phyloP scores from a whole-genome alignment of 92 coral and sea anemone genomes.

The Porites lobata region DNA sequence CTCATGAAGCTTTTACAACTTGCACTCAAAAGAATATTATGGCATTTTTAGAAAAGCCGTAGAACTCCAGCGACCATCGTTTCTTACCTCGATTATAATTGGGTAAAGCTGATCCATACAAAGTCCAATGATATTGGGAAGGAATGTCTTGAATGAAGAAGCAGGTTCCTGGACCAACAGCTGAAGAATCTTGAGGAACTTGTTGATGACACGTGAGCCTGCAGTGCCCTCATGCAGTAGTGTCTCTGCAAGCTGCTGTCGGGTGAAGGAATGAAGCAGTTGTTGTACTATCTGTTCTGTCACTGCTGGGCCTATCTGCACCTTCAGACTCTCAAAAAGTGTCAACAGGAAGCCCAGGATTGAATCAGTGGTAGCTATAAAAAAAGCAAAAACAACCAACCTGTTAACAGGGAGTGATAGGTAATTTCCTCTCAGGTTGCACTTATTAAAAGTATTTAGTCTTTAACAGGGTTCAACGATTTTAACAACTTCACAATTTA shows the following conservation, averaged over 20 bases:
- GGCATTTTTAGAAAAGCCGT: too few species aligned
- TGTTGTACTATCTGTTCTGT: slow-evolving; percentile 95
- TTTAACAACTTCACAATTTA: too few species aligned
- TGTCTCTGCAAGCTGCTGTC: slow-evolving; percentile 87
- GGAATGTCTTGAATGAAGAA: slow-evolving; percentile 89
- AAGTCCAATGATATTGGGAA: slow-evolving; percentile 92
- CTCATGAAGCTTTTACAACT: too few species aligned
- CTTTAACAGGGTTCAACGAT: too few species aligned
- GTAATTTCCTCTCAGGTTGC: too few species aligned
- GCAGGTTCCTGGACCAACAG: slow-evolving; percentile 95
- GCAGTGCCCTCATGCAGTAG: slow-evolving; percentile 92
- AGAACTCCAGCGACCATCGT: too few species aligned
- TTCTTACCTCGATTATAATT: slow-evolving; percentile 86
- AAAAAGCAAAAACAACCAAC: neutral
- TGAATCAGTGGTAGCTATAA: slow-evolving; percentile 88
- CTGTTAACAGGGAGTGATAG: neutral
- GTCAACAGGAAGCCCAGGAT: slow-evolving; percentile 91
- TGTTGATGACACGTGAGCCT: slow-evolving; percentile 91
- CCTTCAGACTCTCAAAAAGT: slow-evolving; percentile 88
- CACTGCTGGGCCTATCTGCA: slow-evolving; percentile 90
- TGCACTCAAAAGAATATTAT: too few species aligned
- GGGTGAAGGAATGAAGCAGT: slow-evolving; percentile 88
- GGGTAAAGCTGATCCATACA: slow-evolving; percentile 97
- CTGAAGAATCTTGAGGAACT: slow-evolving; percentile 93
- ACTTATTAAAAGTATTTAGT: too few species aligned